Base-by-base conservation (phyloP, 2,797 vertebrate genomes). In the Ciconia nigra region DNA sequence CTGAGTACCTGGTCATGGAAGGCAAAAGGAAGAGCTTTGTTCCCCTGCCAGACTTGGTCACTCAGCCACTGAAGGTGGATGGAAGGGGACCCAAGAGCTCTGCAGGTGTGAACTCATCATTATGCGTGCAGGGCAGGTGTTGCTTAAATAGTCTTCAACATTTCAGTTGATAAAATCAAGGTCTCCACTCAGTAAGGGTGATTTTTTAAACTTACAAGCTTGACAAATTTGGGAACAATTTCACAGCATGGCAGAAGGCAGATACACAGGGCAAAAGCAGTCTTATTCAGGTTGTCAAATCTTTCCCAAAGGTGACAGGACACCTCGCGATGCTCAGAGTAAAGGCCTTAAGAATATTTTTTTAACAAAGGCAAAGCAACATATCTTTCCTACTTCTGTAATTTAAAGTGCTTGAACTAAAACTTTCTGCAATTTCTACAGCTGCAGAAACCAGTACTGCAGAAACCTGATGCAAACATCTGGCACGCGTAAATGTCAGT, bases 371-470 rank as follows among this genome's bases (percentile, higher is more conserved):
- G 5, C 11, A 86, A 76, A 84, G 14, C 19, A 78, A 61, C 7
- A 2, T 44, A 18, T 28, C 26, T 70, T 83, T 28, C 35, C 14
- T 52, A 21, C 35, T 41, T 42, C 15, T 22, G 33, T 54, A 49
- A 52, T 90, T 73, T 59, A 19, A 83, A 83, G 12, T 42, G 26
- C 22, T 66, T 9, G 1, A 49, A 57, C 18, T 70, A 46, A 28
- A 76, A 12, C 13, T 86, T 69, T 55, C 41, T 72, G 25, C 49
- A 52, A 15, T 66, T 76, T 90, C 28, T 55, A 62, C 39, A 57
- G 8, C 59, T 90, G 61, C 61, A 67, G 70, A 95, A 95, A 85
- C 4, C 13, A 78, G n/a, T 87, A 83, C 22, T 80, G 22, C 35
- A 91, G 76, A 93, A 72, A 77, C 39, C 19, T 44, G 33, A 39